Evolutionary conservation across 2,888 invertebrate genomes (phyloP).

Genomic region (Maniola hyperantus): DNA sequence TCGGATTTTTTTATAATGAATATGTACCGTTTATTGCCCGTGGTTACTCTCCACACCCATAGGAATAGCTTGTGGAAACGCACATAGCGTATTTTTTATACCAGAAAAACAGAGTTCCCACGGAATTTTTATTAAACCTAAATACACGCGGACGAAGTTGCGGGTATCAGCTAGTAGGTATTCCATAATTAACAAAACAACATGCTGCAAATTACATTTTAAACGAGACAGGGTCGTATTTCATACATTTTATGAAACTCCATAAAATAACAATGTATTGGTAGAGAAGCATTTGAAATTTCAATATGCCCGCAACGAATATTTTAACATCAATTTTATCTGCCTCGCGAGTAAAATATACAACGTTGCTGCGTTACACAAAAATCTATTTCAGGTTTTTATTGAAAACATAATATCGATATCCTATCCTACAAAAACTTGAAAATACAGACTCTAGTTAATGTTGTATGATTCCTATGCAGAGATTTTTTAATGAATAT

Average conservation of each 20-base stretch:
- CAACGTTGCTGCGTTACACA: not conserved
- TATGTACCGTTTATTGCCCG: no score
- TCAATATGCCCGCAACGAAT: conserved; percentile 1
- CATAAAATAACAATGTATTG: not conserved
- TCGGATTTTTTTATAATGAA: no score
- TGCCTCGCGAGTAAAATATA: conserved; percentile 1
- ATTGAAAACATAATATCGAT: conserved; percentile 1
- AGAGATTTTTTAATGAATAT: no score
- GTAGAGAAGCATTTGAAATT: not conserved
- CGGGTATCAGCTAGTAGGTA: no score
- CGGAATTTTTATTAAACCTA: no score
- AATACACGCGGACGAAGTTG: no score
- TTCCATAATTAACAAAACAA: not conserved
- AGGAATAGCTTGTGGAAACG: no score
- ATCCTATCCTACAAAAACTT: not conserved
- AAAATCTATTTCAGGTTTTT: not conserved
- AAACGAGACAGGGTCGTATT: not conserved
- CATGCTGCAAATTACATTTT: not conserved
- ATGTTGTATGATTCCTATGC: no score
- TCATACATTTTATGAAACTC: not conserved
- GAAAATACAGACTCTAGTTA: no score
- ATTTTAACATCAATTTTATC: not conserved
- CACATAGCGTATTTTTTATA: no score
- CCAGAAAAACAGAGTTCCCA: no score
- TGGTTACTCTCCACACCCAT: no score